A percentile compares a stretch with the other conserved stretches of the same genome.
phyloP scores from a whole-genome alignment of 2,888 invertebrate species.

The Acrobasis suavella region DNA sequence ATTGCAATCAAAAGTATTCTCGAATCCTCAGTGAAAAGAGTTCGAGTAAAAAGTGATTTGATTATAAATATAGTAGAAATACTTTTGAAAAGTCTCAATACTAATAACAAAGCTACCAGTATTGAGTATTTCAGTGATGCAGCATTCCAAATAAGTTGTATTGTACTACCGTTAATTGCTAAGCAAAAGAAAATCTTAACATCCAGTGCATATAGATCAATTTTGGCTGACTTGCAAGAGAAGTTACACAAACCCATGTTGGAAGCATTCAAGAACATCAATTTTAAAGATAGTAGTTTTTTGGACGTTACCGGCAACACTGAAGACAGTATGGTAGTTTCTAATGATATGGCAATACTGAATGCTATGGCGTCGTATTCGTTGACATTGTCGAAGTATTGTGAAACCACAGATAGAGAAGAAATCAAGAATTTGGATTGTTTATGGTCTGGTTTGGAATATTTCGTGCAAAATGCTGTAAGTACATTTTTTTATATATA shows the following conservation, averaged over 20 bases:
- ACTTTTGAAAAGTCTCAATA: conserved; percentile 52
- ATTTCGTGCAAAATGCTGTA: conserved; percentile 66
- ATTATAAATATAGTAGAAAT: conserved; percentile 63
- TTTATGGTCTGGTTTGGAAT: conserved; percentile 64
- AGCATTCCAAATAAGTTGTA: conserved; percentile 68
- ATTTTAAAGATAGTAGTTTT: conserved; percentile 52
- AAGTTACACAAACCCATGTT: conserved; percentile 62
- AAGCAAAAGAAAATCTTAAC: conserved; percentile 70
- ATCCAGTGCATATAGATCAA: conserved; percentile 60
- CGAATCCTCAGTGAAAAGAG: conserved; percentile 69
- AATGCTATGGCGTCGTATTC: conserved; percentile 73
- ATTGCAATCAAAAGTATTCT: conserved; percentile 59
- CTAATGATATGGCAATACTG: conserved; percentile 55
- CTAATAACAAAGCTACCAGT: conserved; percentile 37
- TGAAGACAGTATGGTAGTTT: conserved; percentile 55
- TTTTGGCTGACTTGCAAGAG: conserved; percentile 70
- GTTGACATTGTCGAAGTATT: conserved; percentile 65
- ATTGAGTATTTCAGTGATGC: conserved; percentile 63
- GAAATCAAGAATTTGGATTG: conserved; percentile 65
- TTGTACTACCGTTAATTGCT: conserved; percentile 64
- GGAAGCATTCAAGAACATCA: conserved; percentile 62
- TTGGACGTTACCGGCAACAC: conserved; percentile 43
- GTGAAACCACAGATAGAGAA: conserved; percentile 58
- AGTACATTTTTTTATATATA: conserved; percentile 44
- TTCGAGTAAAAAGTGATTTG: conserved; percentile 62